phyloP scores from a whole-genome alignment of 2,888 invertebrate species.

The Drosophila testacea region DNA sequence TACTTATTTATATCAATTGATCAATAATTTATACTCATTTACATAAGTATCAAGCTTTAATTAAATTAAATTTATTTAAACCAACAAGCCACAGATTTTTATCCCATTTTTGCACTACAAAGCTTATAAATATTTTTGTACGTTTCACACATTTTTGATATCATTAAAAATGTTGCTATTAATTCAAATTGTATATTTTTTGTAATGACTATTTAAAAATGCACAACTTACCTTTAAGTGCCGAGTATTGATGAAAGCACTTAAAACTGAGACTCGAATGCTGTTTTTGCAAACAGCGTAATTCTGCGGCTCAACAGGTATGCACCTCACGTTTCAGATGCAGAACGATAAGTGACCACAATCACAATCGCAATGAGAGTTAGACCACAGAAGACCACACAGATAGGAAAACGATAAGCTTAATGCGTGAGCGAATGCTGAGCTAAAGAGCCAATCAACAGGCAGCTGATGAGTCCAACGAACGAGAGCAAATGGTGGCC shows the following conservation, averaged over 20 bases:
- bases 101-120: too few species aligned
- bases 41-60: not conserved
- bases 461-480: slow-evolving; percentile 27
- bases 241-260: slow-evolving; percentile 40
- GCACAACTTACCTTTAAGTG: slow-evolving; percentile 25
- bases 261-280: not conserved
- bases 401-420: not conserved
- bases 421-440: slow-evolving; percentile 8
- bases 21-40: not conserved
- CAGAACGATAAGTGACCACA: slow-evolving; percentile 22
- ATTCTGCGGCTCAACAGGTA: slow-evolving; percentile 2
- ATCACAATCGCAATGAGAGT: not conserved
- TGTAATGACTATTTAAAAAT: too few species aligned
- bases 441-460: slow-evolving; percentile 21
- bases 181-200: too few species aligned
- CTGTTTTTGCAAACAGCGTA: slow-evolving; percentile 15
- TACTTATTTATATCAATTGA: not conserved
- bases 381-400: not conserved
- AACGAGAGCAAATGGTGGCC: slow-evolving; percentile 40
- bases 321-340: slow-evolving; percentile 16
- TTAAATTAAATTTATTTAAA: not conserved
- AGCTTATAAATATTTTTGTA: too few species aligned
- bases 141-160: too few species aligned
- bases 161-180: too few species aligned
- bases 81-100: not conserved